phyloP scores from a whole-genome alignment of 2,113 vertebrate genomes.

The Microcebus jonahi region DNA sequence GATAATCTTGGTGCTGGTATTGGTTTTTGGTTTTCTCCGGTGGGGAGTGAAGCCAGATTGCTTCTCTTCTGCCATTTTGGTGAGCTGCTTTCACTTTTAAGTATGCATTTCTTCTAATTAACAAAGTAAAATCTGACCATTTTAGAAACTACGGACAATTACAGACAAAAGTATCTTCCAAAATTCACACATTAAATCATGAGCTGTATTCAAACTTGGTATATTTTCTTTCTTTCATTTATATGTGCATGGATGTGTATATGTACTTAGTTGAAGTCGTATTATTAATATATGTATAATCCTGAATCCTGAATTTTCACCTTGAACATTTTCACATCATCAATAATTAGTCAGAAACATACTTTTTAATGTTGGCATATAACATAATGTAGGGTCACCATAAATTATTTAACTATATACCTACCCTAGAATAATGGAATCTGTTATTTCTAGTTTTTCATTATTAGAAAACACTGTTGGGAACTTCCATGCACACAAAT shows the following conservation, averaged over 20 bases:
- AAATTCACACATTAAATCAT: not conserved
- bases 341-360: not conserved
- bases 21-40: not conserved
- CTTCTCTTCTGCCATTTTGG: not conserved
- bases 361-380: not conserved
- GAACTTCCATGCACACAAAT: not conserved
- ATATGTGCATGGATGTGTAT: accelerated
- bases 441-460: not conserved
- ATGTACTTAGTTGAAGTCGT: not conserved
- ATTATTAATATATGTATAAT: not conserved
- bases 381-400: not conserved
- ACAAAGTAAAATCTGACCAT: not conserved
- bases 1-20: not conserved
- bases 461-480: not conserved
- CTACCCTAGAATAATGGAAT: not conserved
- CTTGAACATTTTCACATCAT: not conserved
- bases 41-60: not conserved
- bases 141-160: not conserved
- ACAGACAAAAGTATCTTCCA: not conserved
- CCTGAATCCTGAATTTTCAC: not conserved
- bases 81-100: not conserved
- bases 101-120: not conserved
- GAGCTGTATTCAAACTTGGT: not conserved
- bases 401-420: not conserved
- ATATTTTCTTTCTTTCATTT: not conserved